A percentile compares a stretch with the other conserved stretches of the same genome.
phyloP scores from a whole-genome alignment of 35 echinoderm and acorn worm genomes.

The Ophioderma brevispina region DNA sequence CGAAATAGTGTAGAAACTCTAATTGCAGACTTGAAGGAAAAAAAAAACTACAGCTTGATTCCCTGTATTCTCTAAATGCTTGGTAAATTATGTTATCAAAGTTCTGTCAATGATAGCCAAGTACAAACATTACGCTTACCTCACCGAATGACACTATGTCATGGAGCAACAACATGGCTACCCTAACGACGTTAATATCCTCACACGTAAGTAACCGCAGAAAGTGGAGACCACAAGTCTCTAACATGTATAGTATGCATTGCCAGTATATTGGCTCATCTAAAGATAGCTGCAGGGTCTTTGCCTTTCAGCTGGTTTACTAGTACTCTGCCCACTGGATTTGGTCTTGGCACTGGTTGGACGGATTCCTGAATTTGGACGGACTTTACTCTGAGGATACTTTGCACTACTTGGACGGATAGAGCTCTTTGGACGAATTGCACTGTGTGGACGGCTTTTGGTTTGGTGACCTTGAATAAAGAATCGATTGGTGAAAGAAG shows the following conservation, averaged over 20 bases:
- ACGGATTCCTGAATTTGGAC: background rate
- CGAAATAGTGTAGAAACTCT: no score
- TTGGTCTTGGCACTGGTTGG: background rate
- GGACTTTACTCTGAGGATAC: background rate
- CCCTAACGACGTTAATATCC: background rate
- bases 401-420: background rate
- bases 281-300: background rate
- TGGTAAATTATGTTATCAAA: no score
- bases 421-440: background rate
- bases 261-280: conserved; percentile 47
- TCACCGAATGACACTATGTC: conserved; percentile 48
- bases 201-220: background rate
- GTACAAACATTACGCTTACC: no score
- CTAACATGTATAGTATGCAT: conserved; percentile 39
- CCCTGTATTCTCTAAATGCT: no score
- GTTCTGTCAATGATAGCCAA: no score
- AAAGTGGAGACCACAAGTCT: conserved; percentile 11
- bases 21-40: no score
- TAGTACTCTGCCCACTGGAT: background rate
- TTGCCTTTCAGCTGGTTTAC: background rate
- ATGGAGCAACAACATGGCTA: conserved; percentile 28
- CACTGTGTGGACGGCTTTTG: background rate
- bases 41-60: no score
- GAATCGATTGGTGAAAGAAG: no score
- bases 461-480: background rate